phyloP scores from a whole-genome alignment of 2,888 invertebrate species.

The Aspidiotus destructor region DNA sequence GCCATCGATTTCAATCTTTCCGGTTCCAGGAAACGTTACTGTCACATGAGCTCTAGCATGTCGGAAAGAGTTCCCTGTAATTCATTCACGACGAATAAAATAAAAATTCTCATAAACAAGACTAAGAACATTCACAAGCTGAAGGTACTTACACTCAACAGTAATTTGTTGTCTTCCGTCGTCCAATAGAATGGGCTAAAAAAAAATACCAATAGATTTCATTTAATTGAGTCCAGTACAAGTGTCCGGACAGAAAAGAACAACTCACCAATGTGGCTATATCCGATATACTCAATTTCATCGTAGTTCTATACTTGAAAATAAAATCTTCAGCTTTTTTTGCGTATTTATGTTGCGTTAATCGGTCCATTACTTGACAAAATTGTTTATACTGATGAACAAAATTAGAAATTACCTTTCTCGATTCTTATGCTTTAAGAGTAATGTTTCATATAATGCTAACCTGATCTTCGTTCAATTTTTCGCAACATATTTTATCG shows the following conservation, averaged over 20 bases:
- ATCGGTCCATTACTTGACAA: too few species aligned
- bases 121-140: too few species aligned
- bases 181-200: neutral
- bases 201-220: neutral
- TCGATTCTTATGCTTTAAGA: too few species aligned
- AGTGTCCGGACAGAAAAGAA: too few species aligned
- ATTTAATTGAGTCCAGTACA: too few species aligned
- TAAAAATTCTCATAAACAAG: too few species aligned
- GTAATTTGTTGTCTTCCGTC: neutral
- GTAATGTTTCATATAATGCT: too few species aligned
- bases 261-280: too few species aligned
- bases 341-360: neutral
- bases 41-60: slow-evolving; percentile 65
- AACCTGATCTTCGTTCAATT: neutral
- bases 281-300: too few species aligned
- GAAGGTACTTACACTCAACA: neutral
- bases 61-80: slow-evolving; percentile 58
- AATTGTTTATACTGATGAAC: too few species aligned
- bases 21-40: slow-evolving; percentile 70
- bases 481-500: neutral
- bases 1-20: slow-evolving; percentile 72
- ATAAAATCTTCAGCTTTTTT: neutral
- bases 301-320: neutral
- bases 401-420: too few species aligned
- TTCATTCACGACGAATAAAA: too few species aligned